Base-by-base conservation (phyloP, 2,797 vertebrate genomes). In the Odontamblyopus lacepedii region DNA sequence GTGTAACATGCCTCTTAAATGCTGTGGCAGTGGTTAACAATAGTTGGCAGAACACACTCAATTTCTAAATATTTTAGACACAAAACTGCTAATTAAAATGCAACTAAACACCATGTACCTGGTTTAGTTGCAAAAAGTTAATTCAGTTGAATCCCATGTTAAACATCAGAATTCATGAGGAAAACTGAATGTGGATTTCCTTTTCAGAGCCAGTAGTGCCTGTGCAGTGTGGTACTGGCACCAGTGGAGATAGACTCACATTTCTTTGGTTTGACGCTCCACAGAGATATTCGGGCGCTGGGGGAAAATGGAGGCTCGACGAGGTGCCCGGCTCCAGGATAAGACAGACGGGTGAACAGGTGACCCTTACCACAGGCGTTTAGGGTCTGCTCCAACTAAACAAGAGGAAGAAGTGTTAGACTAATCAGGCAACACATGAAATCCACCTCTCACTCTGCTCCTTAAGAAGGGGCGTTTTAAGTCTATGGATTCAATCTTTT, bases 321-420 rank as follows among this genome's bases (percentile, higher is more conserved):
- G 76, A 92, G 86, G 88, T 97, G 96, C 63, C 94, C 95, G 8
- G 95, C 91, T 51, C 92, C 93, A 0, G 94, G 93, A 4, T 96
- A 96, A 0, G 91, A 93, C 74, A 91, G 38, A 1, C 77, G 57
- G 4, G 83, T 91, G n/a, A 92, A 82, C 27, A 93, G 84, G 2
- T 93, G 86, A 13, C 84, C 86, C 88, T 89, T 92, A 62, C 83
- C 87, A 4, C 64, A 80, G 57, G 77, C 70, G 18, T 9, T 85
- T 57, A 93, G 71, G 2, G 9, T 70, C 67, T 89, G 75, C 63
- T 90, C 76, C 0, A 92, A 86, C 91, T 94, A 70, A 81, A 51
- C 38, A 79, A 0, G 15, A 78, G 68, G 2, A 64, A 71, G 72
- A 65, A 35, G 18, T 62, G 35, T 16, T 8, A 11, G 6, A 35